Conservation (phyloP, 2,113 vertebrate genomes). For the Lepidothrix coronata region DNA sequence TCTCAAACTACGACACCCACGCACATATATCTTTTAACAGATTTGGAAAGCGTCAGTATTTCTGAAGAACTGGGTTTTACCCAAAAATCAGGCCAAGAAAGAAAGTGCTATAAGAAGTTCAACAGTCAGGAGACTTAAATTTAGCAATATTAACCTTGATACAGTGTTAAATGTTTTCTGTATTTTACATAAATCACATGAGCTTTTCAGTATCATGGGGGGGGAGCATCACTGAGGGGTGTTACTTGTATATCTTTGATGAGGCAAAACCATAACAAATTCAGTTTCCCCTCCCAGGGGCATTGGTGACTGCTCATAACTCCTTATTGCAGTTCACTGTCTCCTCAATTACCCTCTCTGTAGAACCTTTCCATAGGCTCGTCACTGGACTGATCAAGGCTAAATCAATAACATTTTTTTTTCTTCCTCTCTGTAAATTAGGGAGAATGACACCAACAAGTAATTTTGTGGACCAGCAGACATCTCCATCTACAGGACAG, state of each 20-base stretch:
- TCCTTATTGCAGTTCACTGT: background rate
- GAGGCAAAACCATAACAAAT: background rate
- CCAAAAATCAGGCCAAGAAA: background rate
- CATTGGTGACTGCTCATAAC: too few relatives aligned
- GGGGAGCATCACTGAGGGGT: background rate
- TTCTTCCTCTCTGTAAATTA: background rate
- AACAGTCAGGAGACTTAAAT: background rate
- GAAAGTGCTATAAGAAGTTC: background rate
- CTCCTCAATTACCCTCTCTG: background rate
- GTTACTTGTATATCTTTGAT: background rate
- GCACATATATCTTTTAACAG: background rate
- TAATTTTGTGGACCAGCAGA: background rate
- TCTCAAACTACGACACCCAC: too few relatives aligned
- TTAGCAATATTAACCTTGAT: background rate
- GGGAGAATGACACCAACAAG: background rate
- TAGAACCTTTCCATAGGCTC: background rate
- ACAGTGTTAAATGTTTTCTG: too few relatives aligned
- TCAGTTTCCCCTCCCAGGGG: background rate
- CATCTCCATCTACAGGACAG: background rate
- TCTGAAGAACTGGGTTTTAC: background rate
- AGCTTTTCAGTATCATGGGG: too few relatives aligned
- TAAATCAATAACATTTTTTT: background rate
- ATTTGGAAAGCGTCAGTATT: too few relatives aligned
- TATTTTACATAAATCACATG: background rate
- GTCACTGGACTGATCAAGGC: background rate